These are phyloP conservation scores for Podarcis raffonei DNA, from an alignment of 2,113 vertebrate genomes.

Conservation along the genomic window DNA sequence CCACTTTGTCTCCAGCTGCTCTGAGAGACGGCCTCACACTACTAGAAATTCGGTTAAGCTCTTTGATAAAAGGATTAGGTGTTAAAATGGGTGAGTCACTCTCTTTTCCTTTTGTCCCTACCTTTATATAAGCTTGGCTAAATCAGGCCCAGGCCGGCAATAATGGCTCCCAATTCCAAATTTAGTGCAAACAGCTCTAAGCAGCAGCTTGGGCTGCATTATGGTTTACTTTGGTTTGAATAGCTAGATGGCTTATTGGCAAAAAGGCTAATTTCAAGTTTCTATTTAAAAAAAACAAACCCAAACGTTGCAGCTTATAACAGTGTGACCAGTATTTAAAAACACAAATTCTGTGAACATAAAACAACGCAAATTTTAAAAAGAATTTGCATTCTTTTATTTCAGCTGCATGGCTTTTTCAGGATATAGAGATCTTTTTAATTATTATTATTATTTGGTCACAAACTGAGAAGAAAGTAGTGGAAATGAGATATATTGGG, in stretches of 20 bases:
- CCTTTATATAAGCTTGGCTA: neutral
- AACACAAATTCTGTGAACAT: neutral
- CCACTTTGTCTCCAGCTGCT: neutral
- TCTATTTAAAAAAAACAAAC: no score
- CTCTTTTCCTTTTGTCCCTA: neutral
- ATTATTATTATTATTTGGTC: neutral
- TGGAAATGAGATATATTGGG: neutral
- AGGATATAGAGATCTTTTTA: neutral
- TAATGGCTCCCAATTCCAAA: neutral
- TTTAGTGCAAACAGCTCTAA: neutral
- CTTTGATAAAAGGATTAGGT: neutral
- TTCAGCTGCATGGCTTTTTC: neutral
- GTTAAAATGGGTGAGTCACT: neutral
- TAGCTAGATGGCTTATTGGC: neutral
- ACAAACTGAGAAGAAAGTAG: neutral
- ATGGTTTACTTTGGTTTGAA: neutral
- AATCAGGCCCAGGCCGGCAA: neutral
- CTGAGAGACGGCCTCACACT: neutral
- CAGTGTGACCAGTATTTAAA: neutral
- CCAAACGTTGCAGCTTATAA: neutral
- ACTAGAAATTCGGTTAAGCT: constrained; percentile 10
- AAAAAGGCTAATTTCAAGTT: neutral
- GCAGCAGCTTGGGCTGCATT: neutral
- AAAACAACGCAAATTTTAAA: neutral
- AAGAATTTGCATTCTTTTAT: neutral